Percentiles rank a stretch among this genome's conserved stretches.
Evolutionary conservation across 2,888 invertebrate genomes (phyloP).

Genomic region (Eremobia ochroleuca): DNA sequence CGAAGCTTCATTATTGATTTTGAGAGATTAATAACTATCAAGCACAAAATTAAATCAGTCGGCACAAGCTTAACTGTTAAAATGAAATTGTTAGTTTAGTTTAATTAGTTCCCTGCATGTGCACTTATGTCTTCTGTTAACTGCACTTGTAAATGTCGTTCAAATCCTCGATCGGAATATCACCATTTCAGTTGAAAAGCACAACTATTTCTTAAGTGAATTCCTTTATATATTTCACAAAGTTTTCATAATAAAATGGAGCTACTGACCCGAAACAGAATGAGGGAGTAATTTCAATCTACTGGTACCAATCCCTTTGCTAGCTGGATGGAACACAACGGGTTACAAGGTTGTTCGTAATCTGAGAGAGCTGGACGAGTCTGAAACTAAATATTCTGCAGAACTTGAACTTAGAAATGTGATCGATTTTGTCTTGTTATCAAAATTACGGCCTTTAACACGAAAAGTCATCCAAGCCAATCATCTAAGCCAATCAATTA

Average conservation of each 20-base stretch:
- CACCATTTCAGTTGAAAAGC: constrained; percentile 10
- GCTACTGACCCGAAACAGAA: constrained; percentile 50
- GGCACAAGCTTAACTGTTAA: not conserved
- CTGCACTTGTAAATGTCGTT: constrained; percentile 12
- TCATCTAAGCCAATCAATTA: not conserved
- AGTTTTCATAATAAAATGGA: constrained; percentile 48
- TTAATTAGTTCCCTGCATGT: not conserved
- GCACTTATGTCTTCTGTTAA: constrained; percentile 6
- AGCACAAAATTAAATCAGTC: not conserved
- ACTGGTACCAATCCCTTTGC: constrained; percentile 27
- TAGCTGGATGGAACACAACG: constrained; percentile 29
- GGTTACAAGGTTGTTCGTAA: constrained; percentile 14
- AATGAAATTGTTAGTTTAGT: not conserved
- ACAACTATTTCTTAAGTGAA: constrained; percentile 51
- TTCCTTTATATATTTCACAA: constrained; percentile 51
- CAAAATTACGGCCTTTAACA: not conserved
- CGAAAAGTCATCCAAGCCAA: not conserved
- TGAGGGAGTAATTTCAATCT: constrained; percentile 45
- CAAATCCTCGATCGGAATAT: constrained; percentile 14
- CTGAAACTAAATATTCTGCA: constrained; percentile 3
- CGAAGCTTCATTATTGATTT: not conserved
- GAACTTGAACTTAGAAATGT: not conserved
- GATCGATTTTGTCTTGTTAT: not conserved
- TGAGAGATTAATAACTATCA: not conserved
- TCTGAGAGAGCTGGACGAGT: not conserved